Evolutionary conservation across 2,113 vertebrate genomes (phyloP), one percentile per base, ranked within the genome.

Genomic region (Scalopus aquaticus): DNA sequence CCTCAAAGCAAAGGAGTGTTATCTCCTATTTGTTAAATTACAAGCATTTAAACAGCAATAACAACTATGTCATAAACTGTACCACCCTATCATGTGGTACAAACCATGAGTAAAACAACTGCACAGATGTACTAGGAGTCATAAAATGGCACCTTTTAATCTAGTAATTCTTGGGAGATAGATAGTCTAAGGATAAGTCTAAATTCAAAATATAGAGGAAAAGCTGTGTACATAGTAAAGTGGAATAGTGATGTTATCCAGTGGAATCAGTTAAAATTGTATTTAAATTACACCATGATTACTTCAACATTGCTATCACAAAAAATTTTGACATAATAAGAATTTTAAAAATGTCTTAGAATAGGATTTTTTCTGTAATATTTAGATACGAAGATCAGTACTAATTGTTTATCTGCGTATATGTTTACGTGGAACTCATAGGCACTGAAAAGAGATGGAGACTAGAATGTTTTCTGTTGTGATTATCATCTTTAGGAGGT

Each of bases 1-100:
- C 32, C 49, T 60, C 77, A 72, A 32, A 65, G 73, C 78, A 70
- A 30, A 54, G 30, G 3, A 74, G 9, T 87, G 32, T 77, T 82
- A 35, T 65, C 94, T 90, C 69, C 91, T 62, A 54, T 3, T 88
- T 64, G 39, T 64, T 90, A 30, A 39, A 58, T 95, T 80, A 80
- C 51, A 37, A n/a, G 16, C 49, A 84, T 80, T 74, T 84, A 69
- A 78, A 90, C 56, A 62, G 28, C 72, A 17, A 44, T 56, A n/a
- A 32, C 19, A 86, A 49, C 8, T 70, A 0, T 82, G 35, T 76
- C 62, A 72, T 22, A 62, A 89, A 26, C 78, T 39, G 32, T n/a
- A 58, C 9, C 22, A 44, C 7, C 51, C 88, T 81, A 77, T 67
- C 84, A 80, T 42, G 54, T 87, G 44, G 20, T 91, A 44, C 19